These are phyloP conservation scores for Argyrosomus regius DNA, from an alignment of 2,797 vertebrate genomes.

Conservation along the genomic window DNA sequence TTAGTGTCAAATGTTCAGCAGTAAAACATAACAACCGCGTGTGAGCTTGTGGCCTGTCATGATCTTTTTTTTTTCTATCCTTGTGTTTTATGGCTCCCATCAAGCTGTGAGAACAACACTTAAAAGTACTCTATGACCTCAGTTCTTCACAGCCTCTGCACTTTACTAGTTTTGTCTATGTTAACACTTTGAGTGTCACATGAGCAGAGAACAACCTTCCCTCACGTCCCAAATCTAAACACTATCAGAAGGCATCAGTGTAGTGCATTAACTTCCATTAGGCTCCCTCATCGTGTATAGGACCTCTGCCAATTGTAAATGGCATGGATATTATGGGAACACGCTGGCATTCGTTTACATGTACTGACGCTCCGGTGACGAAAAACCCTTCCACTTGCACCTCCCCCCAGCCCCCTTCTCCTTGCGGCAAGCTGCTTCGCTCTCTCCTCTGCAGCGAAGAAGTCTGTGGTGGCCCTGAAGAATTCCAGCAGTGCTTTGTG, in stretches of 20 bases:
- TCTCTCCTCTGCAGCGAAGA: slow-evolving; percentile 87
- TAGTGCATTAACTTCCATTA: slow-evolving; percentile 41
- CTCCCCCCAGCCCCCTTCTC: slow-evolving; percentile 80
- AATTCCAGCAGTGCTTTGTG: slow-evolving; percentile 88
- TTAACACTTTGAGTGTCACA: slow-evolving; percentile 20
- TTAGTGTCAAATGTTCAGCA: slow-evolving; percentile 23
- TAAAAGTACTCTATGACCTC: slow-evolving; percentile 10
- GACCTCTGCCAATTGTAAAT: slow-evolving; percentile 91
- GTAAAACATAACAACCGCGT: slow-evolving; percentile 28
- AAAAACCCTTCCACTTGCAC: slow-evolving; percentile 71
- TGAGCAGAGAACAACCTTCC: slow-evolving; percentile 1
- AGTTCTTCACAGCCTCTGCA: neutral
- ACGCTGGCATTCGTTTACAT: slow-evolving; percentile 84
- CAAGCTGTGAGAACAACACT: slow-evolving; percentile 14
- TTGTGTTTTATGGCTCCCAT: slow-evolving; percentile 32
- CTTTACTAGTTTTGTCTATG: slow-evolving; percentile 20
- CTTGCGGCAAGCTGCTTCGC: slow-evolving; percentile 82
- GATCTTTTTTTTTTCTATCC: neutral
- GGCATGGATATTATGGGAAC: slow-evolving; percentile 89
- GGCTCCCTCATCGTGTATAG: slow-evolving; percentile 85
- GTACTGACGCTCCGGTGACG: slow-evolving; percentile 86
- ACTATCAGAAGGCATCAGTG: slow-evolving; percentile 13
- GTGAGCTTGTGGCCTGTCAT: slow-evolving; percentile 17
- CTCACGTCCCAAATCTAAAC: slow-evolving; percentile 23
- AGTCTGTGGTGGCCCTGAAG: slow-evolving; percentile 88